Conservation (phyloP, 2,113 vertebrate genomes). For the Lagopus muta region DNA sequence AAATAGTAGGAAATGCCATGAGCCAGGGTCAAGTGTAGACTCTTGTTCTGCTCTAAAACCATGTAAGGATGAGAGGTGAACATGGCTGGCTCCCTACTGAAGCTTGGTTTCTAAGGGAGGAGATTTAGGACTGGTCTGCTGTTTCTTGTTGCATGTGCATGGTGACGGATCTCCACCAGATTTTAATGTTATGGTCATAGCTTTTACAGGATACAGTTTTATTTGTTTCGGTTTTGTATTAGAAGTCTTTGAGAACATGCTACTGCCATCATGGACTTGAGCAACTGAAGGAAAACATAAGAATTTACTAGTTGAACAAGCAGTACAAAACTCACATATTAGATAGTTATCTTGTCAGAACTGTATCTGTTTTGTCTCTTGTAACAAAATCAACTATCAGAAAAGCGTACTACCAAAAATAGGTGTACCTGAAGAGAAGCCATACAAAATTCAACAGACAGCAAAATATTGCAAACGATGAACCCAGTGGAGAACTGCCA, state of each 20-base stretch:
- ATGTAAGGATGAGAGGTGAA: slow-evolving; percentile 42
- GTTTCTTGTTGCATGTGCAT: neutral
- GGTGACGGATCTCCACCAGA: neutral
- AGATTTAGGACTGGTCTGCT: neutral
- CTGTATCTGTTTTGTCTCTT: neutral
- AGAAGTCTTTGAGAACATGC: neutral
- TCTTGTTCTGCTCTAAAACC: slow-evolving; percentile 34
- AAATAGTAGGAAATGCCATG: slow-evolving; percentile 29
- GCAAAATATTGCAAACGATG: neutral
- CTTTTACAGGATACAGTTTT: neutral
- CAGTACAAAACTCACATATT: neutral
- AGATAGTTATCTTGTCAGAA: neutral
- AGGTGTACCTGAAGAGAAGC: neutral
- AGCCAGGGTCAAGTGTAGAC: neutral
- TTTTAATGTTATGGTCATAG: neutral
- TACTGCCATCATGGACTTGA: neutral
- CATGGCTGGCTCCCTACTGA: neutral
- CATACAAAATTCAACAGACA: neutral
- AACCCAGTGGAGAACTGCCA: neutral
- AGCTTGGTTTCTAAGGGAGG: neutral
- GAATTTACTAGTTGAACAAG: neutral
- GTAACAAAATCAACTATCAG: neutral
- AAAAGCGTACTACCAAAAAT: neutral
- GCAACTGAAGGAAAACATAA: neutral
- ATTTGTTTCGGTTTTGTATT: neutral